Evolutionary conservation across 2,797 vertebrate genomes (phyloP).

Genomic region (Tinamus major): DNA sequence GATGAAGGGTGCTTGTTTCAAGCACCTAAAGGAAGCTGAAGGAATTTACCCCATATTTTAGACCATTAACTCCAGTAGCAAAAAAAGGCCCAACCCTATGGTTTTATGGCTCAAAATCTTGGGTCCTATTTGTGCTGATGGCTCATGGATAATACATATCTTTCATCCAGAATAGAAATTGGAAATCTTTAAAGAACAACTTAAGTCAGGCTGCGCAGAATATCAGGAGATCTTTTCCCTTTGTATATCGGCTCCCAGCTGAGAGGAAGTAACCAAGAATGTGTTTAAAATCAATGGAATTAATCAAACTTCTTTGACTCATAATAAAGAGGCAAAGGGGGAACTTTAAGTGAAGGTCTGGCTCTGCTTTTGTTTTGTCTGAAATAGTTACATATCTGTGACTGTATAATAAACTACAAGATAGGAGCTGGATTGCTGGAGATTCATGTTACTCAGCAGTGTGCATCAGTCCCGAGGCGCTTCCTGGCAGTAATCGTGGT

Average conservation of each 20-base stretch:
- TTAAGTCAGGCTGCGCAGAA: not conserved
- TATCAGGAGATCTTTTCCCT: conserved; percentile 51
- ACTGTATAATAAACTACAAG: conserved; percentile 12
- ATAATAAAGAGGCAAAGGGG: not conserved
- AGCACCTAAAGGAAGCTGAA: not conserved
- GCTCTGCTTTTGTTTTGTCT: conserved; percentile 65
- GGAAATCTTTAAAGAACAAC: conserved; percentile 37
- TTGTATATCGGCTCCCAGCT: conserved; percentile 42
- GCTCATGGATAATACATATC: conserved; percentile 19
- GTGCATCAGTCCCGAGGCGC: not conserved
- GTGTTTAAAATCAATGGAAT: conserved; percentile 67
- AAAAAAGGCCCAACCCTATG: not conserved
- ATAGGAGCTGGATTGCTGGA: not conserved
- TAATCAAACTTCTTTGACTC: conserved; percentile 37
- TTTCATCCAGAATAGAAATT: conserved; percentile 56
- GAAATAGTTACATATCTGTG: not conserved
- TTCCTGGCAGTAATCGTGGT: not conserved
- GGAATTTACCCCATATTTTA: conserved; percentile 10
- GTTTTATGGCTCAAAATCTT: not conserved
- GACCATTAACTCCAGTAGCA: not conserved
- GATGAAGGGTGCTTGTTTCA: not conserved
- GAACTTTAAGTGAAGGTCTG: conserved; percentile 39
- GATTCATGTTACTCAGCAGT: not conserved
- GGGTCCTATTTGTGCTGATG: conserved; percentile 6
- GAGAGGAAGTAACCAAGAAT: conserved; percentile 60